Evolutionary conservation across 2,888 invertebrate genomes (phyloP).

Genomic region (Pristionchus fissidentatus): DNA sequence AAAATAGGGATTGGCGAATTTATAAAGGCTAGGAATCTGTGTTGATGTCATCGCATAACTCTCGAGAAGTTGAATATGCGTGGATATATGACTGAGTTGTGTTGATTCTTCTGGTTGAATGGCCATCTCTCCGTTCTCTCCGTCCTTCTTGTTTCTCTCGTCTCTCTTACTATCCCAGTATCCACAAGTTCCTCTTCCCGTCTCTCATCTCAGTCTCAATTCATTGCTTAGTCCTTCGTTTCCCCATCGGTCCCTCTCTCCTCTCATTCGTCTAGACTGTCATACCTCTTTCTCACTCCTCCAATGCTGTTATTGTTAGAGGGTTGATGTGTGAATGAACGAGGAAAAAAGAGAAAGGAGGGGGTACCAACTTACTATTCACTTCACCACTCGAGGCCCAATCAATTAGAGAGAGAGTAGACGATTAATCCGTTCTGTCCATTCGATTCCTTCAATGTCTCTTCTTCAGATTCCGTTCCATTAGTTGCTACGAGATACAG

Average conservation of each 20-base stretch:
- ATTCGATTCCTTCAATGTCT: background rate
- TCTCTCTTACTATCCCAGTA: conserved; percentile 48
- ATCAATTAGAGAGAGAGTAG: background rate
- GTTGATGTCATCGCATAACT: too few species aligned
- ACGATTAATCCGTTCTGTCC: background rate
- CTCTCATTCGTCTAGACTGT: background rate
- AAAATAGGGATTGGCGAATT: too few species aligned
- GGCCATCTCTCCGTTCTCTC: background rate
- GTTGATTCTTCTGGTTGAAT: background rate
- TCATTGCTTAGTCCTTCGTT: background rate
- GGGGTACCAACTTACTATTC: background rate
- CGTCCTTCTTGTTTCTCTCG: background rate
- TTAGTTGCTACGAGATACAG: background rate
- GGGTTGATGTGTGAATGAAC: background rate
- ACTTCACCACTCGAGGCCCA: background rate
- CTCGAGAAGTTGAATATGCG: background rate
- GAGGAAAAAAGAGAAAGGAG: background rate
- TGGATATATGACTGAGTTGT: background rate
- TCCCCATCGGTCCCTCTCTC: background rate
- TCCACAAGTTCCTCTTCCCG: conserved; percentile 39
- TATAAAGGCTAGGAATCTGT: too few species aligned
- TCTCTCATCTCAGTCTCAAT: conserved; percentile 14
- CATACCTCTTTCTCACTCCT: background rate
- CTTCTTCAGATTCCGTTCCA: background rate
- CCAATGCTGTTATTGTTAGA: background rate